phyloP scores from a whole-genome alignment of 2,888 invertebrate species.

The Melanargia galathea region DNA sequence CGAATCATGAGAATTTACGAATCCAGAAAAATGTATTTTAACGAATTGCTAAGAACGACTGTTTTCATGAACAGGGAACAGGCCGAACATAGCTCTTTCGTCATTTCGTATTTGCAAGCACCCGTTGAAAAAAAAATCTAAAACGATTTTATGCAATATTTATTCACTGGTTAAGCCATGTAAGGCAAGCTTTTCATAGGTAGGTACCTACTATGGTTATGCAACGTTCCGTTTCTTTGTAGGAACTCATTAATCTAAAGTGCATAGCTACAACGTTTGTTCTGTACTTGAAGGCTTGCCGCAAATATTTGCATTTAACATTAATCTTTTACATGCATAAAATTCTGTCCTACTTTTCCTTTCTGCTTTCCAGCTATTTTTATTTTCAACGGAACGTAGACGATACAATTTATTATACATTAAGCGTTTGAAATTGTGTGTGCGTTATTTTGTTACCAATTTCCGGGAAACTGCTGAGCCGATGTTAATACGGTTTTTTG shows the following conservation, averaged over 20 bases:
- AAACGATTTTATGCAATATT: conserved; percentile 2
- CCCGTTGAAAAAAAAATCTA: background rate
- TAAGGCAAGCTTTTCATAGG: background rate
- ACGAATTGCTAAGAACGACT: too few species aligned
- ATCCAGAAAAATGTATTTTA: too few species aligned
- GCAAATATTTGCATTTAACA: conserved; percentile 32
- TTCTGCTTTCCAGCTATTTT: background rate
- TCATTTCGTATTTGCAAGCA: too few species aligned
- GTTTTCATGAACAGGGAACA: too few species aligned
- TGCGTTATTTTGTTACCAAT: too few species aligned
- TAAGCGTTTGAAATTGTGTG: too few species aligned
- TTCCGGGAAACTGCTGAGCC: too few species aligned
- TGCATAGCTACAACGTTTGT: conserved; percentile 30
- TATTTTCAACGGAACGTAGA: too few species aligned
- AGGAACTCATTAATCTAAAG: conserved; percentile 35
- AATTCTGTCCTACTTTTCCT: background rate
- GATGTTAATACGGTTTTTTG: too few species aligned
- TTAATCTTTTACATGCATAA: conserved; percentile 27
- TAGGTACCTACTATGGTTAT: background rate
- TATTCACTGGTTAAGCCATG: too few species aligned
- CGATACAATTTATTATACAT: background rate
- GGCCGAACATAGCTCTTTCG: too few species aligned
- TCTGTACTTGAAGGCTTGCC: conserved; percentile 31
- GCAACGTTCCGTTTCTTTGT: conserved; percentile 18
- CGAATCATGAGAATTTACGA: too few species aligned